Evolutionary conservation across 2,888 invertebrate genomes (phyloP).

Genomic region (Dolichopus griseipennis): DNA sequence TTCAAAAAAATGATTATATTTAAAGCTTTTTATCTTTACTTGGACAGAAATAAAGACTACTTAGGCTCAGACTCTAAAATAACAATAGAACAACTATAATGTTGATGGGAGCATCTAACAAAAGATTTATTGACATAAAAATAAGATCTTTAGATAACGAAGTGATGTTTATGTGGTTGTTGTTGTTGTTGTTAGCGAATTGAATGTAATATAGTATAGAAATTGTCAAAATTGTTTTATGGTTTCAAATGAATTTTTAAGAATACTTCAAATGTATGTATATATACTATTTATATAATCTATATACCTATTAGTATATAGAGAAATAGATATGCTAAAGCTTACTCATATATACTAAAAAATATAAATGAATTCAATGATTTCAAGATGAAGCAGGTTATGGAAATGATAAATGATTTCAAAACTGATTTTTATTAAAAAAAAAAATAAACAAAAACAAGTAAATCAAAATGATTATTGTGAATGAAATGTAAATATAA

Average conservation of each 20-base stretch:
- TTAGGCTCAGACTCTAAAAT: not conserved
- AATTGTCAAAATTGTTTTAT: not conserved
- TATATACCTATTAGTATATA: not conserved
- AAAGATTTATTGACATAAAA: slow-evolving; percentile 2
- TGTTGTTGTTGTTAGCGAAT: too few relatives aligned
- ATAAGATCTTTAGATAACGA: not conserved
- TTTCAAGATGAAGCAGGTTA: not conserved
- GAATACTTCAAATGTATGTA: not conserved
- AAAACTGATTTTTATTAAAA: not conserved
- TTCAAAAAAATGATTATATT: not conserved
- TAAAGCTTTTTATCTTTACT: not conserved
- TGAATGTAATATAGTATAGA: not conserved
- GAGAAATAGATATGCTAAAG: not conserved
- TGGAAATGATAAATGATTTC: slow-evolving; percentile 1
- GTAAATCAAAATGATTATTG: not conserved
- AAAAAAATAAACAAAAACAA: too few relatives aligned
- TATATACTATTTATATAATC: too few relatives aligned
- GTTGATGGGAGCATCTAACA: not conserved
- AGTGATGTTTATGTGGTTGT: too few relatives aligned
- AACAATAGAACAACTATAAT: not conserved
- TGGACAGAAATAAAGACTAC: not conserved
- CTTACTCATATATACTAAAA: too few relatives aligned
- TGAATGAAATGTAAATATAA: not conserved
- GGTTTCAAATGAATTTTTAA: not conserved
- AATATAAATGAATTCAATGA: not conserved